Percentiles rank a stretch among this genome's conserved stretches.
Conservation (phyloP, 2,888 invertebrate genomes). For the Acanthosoma haemorrhoidale region DNA sequence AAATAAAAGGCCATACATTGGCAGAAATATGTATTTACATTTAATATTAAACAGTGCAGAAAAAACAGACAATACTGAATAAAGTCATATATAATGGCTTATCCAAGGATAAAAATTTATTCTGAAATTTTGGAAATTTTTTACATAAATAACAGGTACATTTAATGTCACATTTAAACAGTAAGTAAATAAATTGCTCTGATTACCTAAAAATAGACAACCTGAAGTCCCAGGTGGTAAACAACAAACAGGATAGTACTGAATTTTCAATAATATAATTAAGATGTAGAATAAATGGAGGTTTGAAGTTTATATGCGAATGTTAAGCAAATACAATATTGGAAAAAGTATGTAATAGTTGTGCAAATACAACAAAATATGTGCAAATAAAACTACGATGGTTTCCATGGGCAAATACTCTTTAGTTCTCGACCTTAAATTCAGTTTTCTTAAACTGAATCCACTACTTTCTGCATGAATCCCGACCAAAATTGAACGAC, state of each 20-base stretch:
- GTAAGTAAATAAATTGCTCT: not conserved
- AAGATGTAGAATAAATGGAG: too few relatives aligned
- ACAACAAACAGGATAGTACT: too few relatives aligned
- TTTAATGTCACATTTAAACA: not conserved
- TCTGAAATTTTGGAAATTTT: not conserved
- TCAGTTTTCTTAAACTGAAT: too few relatives aligned
- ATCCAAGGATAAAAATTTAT: not conserved
- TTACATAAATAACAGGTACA: not conserved
- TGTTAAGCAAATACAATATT: not conserved
- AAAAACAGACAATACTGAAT: conserved; percentile 12
- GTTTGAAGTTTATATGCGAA: too few relatives aligned
- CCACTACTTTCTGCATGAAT: too few relatives aligned
- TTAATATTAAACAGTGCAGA: conserved; percentile 3
- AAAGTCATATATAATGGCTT: not conserved
- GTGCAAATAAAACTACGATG: too few relatives aligned
- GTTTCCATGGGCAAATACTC: too few relatives aligned
- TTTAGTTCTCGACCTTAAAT: too few relatives aligned
- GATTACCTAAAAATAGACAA: not conserved
- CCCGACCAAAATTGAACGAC: too few relatives aligned
- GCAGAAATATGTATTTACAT: conserved; percentile 2
- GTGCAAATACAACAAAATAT: too few relatives aligned
- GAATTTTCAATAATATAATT: too few relatives aligned
- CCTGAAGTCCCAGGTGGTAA: not conserved
- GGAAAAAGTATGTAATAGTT: too few relatives aligned
- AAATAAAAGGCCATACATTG: not conserved